Percentiles rank a stretch among this genome's conserved stretches.
These are phyloP conservation scores for Pseudolycoriella hygida DNA, from an alignment of 2,888 invertebrate species.

Conservation along the genomic window DNA sequence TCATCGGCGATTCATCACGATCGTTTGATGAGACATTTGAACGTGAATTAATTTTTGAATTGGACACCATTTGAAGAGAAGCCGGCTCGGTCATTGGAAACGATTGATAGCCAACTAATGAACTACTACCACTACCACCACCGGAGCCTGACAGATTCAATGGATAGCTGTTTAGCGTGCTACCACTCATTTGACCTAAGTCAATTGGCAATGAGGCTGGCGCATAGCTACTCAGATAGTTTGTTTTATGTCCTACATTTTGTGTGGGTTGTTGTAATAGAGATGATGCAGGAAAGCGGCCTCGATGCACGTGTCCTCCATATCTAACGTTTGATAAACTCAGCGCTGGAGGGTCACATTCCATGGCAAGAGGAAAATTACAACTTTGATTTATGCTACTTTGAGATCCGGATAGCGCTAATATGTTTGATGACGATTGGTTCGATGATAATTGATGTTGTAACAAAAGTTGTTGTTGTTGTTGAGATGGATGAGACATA, in stretches of 20 bases:
- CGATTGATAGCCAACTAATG: constrained; percentile 2
- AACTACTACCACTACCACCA: constrained; percentile 7
- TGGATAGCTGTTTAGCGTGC: constrained; percentile 5
- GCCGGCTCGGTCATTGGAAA: constrained; percentile 2
- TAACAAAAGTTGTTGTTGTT: constrained; percentile 2
- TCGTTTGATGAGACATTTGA: constrained; percentile 27
- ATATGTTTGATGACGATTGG: constrained; percentile 6
- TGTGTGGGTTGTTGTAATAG: constrained; percentile 14
- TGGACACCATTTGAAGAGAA: not conserved
- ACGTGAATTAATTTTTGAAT: constrained; percentile 3
- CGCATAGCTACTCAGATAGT: constrained; percentile 19
- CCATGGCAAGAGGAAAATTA: constrained; percentile 6
- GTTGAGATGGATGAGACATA: constrained; percentile 1
- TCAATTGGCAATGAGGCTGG: constrained; percentile 27
- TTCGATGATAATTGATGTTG: constrained; percentile 3
- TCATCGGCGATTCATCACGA: constrained; percentile 63
- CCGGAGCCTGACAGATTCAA: constrained; percentile 10
- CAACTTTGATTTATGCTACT: constrained; percentile 1
- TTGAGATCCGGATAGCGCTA: constrained; percentile 2
- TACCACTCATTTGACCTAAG: constrained; percentile 15
- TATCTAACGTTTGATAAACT: not conserved
- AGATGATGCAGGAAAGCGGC: constrained; percentile 14
- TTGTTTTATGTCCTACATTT: not conserved
- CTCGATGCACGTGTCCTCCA: constrained; percentile 16
- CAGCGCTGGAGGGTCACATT: constrained; percentile 8